Conservation (phyloP, 2,113 vertebrate genomes). For the Eulacestoma nigropectus region DNA sequence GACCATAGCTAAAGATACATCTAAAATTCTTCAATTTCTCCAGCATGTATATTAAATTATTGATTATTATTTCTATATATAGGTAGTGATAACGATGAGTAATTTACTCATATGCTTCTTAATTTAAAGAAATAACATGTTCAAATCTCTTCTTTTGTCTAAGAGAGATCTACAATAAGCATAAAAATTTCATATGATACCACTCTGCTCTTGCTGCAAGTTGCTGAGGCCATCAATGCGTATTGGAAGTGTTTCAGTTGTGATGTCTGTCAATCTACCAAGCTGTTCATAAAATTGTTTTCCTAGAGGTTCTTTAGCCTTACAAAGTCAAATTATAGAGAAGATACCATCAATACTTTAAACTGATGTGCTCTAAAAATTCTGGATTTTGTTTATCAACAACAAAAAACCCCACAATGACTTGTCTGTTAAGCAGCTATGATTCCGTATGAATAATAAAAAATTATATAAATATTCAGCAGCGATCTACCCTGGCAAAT, state of each 20-base stretch:
- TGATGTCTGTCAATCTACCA: background rate
- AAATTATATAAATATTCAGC: constrained; percentile 60
- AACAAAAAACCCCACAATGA: background rate
- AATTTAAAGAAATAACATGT: background rate
- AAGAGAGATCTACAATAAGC: background rate
- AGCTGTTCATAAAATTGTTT: background rate
- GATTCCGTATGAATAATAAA: constrained; percentile 35
- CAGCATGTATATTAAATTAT: background rate
- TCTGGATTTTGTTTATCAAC: background rate
- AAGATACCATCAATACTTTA: background rate
- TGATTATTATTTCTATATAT: background rate
- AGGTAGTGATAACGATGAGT: background rate
- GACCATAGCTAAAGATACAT: background rate
- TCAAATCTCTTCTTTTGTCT: background rate
- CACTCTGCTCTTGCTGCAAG: background rate
- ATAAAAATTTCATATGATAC: background rate
- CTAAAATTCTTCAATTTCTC: background rate
- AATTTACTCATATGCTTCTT: background rate
- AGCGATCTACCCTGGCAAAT: background rate
- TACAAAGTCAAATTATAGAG: background rate
- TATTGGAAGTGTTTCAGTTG: background rate
- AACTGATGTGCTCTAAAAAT: background rate
- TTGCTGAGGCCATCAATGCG: background rate
- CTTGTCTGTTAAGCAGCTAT: constrained; percentile 5
- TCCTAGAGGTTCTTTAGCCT: background rate